These are phyloP conservation scores for Cygnus buccinator DNA, from an alignment of 2,113 vertebrate species.

Conservation along the genomic window DNA sequence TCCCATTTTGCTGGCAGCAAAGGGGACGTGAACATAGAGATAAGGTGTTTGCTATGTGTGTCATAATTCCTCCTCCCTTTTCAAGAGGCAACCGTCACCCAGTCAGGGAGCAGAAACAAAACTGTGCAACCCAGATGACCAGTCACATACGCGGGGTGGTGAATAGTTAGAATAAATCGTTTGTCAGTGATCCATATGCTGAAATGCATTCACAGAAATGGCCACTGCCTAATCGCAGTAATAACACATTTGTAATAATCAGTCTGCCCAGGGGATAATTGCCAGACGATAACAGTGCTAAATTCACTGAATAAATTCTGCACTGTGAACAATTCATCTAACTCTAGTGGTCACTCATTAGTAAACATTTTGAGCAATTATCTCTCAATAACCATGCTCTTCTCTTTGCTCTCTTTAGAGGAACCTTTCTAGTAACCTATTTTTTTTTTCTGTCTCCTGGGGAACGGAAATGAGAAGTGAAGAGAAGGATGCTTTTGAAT, in stretches of 20 bases:
- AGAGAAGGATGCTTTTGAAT: constrained; percentile 69
- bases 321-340: background rate
- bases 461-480: constrained; percentile 65
- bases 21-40: background rate
- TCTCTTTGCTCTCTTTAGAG: constrained; percentile 54
- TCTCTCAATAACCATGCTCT: constrained; percentile 62
- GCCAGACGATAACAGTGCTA: background rate
- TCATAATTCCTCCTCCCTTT: background rate
- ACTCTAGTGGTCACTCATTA: constrained; percentile 60
- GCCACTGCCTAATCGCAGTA: background rate
- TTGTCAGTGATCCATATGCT: constrained; percentile 13
- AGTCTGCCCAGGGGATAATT: background rate
- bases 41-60: background rate
- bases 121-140: background rate
- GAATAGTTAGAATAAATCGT: background rate
- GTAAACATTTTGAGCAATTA: constrained; percentile 68
- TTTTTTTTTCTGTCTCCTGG: constrained; percentile 67
- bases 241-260: constrained; percentile 24
- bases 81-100: background rate
- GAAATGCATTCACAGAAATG: constrained; percentile 6
- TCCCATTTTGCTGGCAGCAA: background rate
- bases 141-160: background rate
- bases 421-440: constrained; percentile 72
- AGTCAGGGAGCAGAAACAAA: background rate
- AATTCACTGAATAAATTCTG: constrained; percentile 41